Base-by-base conservation (phyloP, 2,113 vertebrate species). In the Melanocharis versteri region DNA sequence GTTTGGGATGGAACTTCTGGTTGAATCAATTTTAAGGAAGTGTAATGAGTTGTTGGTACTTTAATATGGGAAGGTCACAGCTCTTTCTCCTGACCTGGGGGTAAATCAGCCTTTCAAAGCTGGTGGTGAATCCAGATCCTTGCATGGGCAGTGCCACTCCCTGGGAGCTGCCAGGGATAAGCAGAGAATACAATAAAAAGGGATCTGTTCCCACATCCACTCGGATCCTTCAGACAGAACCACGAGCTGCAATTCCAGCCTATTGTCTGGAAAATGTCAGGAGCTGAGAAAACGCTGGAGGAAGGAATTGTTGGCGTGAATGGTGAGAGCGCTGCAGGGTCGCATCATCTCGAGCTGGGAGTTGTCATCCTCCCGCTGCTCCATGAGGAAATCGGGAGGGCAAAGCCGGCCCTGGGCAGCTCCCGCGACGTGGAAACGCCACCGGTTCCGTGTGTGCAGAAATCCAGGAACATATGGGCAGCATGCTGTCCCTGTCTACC, bases 351-450 rank as follows among this genome's bases (percentile, higher is more conserved):
- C 1, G 13, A 72, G 71, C 48, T 1, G 3, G 51, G 76, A 10
- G 40, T 50, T 80, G 61, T 31, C 15, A 1, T 18, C 35, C 13
- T 79, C 61, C 50, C 19, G 23, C 65, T 66, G 21, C 65, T 85
- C 87, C 3, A 0, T 0, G 0, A 80, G 76, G 72, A 57, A 24
- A 33, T 19, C 0, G 2, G 45, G 90, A 56, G 1, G 23, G 72
- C n/a, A 53, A 18, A 61, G 75, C n/a, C 0, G 0, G 62, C 61
- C 20, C 48, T 4, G 9, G 76, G 76, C 23, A 30, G 79, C 60
- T 70, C n/a, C 70, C 1, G 3, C 87, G 62, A 28, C 0, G 0
- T 15, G 9, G 61, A 57, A 53, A 79, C 0, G 8, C n/a, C 0
- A 1, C 54, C 2, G 28, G 56, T 26, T 51, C 13, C 7, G 31